Evolutionary conservation across 2,888 invertebrate genomes (phyloP).

Genomic region (Trilocha varians): DNA sequence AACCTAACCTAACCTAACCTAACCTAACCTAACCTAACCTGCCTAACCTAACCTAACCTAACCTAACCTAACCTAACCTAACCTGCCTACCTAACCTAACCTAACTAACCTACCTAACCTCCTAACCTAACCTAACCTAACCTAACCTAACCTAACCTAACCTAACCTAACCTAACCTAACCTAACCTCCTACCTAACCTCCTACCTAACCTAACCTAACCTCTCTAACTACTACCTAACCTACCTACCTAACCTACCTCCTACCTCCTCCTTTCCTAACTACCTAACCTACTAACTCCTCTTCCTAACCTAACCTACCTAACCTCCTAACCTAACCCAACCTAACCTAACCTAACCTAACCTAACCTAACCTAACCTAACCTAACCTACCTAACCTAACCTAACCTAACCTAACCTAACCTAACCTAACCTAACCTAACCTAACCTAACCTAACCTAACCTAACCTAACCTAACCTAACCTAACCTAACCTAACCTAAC

Average conservation of each 20-base stretch:
- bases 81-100: constrained; percentile 8
- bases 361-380: constrained; percentile 13
- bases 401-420: constrained; percentile 13
- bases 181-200: constrained; percentile 12
- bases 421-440: constrained; percentile 7
- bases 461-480: constrained; percentile 5
- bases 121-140: constrained; percentile 12
- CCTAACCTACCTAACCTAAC: constrained; percentile 14
- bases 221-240: constrained; percentile 13
- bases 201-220: constrained; percentile 15
- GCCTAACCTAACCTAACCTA: constrained; percentile 18
- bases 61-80: constrained; percentile 13
- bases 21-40: constrained; percentile 17
- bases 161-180: constrained; percentile 16
- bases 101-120: constrained; percentile 10
- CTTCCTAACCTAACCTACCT: constrained; percentile 14
- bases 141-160: constrained; percentile 15
- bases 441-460: constrained; percentile 7
- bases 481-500: constrained; percentile 9
- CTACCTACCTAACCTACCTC: constrained; percentile 12
- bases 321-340: constrained; percentile 15
- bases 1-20: constrained; percentile 12
- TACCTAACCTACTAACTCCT: constrained; percentile 9
- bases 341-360: constrained; percentile 12
- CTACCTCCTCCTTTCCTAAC: too few relatives aligned